These are phyloP conservation scores for Agrotis clavis DNA, from an alignment of 2,888 invertebrate genomes.

Conservation along the genomic window DNA sequence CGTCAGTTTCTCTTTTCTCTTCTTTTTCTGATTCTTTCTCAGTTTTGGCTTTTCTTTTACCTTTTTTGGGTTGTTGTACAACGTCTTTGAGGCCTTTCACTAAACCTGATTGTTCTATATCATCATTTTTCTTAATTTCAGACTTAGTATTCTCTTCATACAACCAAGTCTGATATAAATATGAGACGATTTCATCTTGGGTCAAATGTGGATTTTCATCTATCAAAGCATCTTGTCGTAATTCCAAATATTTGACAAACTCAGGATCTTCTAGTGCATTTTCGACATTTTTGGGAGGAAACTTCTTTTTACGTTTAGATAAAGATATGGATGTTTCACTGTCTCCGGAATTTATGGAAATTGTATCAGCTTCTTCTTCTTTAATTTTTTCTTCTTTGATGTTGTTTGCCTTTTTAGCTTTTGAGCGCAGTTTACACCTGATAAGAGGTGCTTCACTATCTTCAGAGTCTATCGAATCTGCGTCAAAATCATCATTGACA, in stretches of 20 bases:
- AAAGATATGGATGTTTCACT: constrained; percentile 68
- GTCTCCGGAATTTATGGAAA: constrained; percentile 68
- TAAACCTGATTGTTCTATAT: constrained; percentile 77
- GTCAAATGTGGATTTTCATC: constrained; percentile 90
- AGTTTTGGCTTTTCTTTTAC: constrained; percentile 74
- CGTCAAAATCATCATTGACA: constrained; percentile 56
- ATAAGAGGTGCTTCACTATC: constrained; percentile 66
- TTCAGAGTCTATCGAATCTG: constrained; percentile 67
- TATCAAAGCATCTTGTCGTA: constrained; percentile 86
- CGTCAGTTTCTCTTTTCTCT: constrained; percentile 54
- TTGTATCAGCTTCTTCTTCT: constrained; percentile 68
- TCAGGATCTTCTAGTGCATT: constrained; percentile 79
- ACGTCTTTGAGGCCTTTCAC: constrained; percentile 80
- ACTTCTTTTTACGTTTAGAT: constrained; percentile 70
- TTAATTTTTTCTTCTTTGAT: constrained; percentile 60
- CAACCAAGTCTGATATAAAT: constrained; percentile 89
- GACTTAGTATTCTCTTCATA: constrained; percentile 70
- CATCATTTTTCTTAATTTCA: constrained; percentile 76
- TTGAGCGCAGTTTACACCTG: constrained; percentile 62
- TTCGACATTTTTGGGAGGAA: constrained; percentile 57
- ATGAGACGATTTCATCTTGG: constrained; percentile 85
- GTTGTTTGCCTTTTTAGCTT: constrained; percentile 49
- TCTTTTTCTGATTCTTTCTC: constrained; percentile 68
- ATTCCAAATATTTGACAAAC: constrained; percentile 88
- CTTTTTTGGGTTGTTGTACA: constrained; percentile 72